These are phyloP conservation scores for Bettongia penicillata DNA, from an alignment of 2,113 vertebrate genomes.

Conservation along the genomic window DNA sequence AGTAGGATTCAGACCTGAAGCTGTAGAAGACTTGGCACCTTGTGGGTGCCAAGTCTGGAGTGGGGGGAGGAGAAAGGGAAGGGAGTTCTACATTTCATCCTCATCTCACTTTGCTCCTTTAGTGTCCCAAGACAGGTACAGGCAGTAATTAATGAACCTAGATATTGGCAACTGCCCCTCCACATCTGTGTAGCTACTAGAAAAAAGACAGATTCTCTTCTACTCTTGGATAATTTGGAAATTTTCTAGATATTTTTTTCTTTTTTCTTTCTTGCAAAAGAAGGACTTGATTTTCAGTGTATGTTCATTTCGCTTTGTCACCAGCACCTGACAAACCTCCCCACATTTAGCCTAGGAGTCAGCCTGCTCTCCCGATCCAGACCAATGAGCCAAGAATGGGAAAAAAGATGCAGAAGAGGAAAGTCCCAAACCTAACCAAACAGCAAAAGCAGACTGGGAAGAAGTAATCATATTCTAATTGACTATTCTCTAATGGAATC, in stretches of 20 bases:
- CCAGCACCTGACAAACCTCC: accelerated
- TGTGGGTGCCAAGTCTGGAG: not conserved
- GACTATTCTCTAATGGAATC: constrained; percentile 79
- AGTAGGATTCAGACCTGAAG: not conserved
- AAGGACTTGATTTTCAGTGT: not conserved
- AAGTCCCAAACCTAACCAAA: not conserved
- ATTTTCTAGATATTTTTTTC: not conserved
- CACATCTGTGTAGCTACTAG: not conserved
- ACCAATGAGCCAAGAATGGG: not conserved
- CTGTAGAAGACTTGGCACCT: not conserved
- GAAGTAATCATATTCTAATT: constrained; percentile 77
- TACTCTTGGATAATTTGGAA: not conserved
- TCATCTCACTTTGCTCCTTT: not conserved
- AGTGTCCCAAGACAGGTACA: not conserved
- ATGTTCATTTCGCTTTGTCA: not conserved
- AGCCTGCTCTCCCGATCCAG: not conserved
- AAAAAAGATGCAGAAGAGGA: not conserved
- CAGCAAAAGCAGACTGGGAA: constrained; percentile 13
- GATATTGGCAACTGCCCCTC: not conserved
- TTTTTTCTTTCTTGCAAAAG: not conserved
- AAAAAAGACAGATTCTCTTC: not conserved
- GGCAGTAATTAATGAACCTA: not conserved
- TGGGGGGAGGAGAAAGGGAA: not conserved
- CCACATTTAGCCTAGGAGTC: not conserved
- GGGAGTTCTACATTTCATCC: not conserved